Evolutionary conservation across 2,888 invertebrate species (phyloP).

Genomic region (Macaria liturata): DNA sequence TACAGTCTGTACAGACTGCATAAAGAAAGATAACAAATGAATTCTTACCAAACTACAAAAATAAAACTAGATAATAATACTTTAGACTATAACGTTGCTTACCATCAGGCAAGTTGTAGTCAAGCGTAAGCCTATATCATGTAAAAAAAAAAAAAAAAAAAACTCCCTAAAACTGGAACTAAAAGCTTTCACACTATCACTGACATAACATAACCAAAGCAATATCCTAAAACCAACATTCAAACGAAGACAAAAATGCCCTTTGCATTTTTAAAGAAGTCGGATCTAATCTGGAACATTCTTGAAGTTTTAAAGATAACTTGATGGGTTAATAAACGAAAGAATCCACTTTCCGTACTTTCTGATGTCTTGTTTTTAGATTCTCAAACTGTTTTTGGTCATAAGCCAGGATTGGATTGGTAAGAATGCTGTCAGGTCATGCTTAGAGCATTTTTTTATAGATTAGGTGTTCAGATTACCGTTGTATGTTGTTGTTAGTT

Average conservation of each 20-base stretch:
- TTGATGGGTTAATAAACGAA: constrained; percentile 38
- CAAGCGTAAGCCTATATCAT: no score
- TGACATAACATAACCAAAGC: neutral
- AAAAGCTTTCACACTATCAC: no score
- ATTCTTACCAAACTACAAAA: no score
- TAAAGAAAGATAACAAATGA: no score
- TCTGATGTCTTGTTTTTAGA: constrained; percentile 9
- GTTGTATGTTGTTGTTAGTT: no score
- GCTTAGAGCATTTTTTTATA: neutral
- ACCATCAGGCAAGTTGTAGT: no score
- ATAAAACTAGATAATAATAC: no score
- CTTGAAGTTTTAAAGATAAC: constrained; percentile 40
- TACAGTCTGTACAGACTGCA: no score
- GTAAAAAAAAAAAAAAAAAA: no score
- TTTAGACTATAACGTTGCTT: no score
- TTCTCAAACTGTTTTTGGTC: constrained; percentile 11
- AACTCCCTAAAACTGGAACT: no score
- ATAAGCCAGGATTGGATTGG: constrained; percentile 8
- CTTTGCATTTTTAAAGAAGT: constrained; percentile 24
- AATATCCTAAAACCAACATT: constrained; percentile 13
- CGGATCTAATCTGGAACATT: constrained; percentile 26
- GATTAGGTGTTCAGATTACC: neutral
- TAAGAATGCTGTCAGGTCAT: constrained; percentile 2
- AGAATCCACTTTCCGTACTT: constrained; percentile 17
- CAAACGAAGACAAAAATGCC: constrained; percentile 19